Evolutionary conservation across 2,797 vertebrate species (phyloP).

Genomic region (Peromyscus attwateri): DNA sequence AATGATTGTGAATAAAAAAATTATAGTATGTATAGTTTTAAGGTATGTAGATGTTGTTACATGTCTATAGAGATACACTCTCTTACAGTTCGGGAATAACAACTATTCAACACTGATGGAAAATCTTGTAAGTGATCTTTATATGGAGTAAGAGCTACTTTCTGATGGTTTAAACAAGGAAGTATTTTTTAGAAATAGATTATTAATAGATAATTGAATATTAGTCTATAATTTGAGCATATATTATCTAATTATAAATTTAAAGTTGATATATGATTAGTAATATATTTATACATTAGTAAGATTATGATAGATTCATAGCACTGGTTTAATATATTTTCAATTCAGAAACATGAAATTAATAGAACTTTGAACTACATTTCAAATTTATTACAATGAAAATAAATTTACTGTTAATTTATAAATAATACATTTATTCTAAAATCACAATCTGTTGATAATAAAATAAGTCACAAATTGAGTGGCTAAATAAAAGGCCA

Average conservation of each 20-base stretch:
- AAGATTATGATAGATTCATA: constrained; percentile 54
- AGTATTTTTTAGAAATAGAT: not conserved
- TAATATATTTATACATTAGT: constrained; percentile 51
- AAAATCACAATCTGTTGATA: constrained; percentile 59
- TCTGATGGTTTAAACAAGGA: constrained; percentile 55
- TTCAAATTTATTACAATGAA: constrained; percentile 74
- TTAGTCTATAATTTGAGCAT: constrained; percentile 63
- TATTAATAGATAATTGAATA: constrained; percentile 48
- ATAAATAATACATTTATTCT: constrained; percentile 76
- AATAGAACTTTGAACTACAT: constrained; percentile 75
- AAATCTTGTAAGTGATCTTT: constrained; percentile 18
- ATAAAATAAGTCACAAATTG: constrained; percentile 58
- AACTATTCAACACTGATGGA: constrained; percentile 37
- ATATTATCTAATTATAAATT: constrained; percentile 45
- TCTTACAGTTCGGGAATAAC: not conserved
- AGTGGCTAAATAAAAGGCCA: constrained; percentile 69
- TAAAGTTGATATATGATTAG: constrained; percentile 51
- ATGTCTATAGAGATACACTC: not conserved
- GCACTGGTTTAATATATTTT: constrained; percentile 55
- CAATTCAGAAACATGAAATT: constrained; percentile 83
- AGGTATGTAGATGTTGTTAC: constrained; percentile 56
- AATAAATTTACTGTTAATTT: constrained; percentile 70
- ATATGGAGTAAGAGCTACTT: not conserved
- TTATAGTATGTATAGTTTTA: constrained; percentile 13
- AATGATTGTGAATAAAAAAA: not conserved